phyloP scores from a whole-genome alignment of 2,797 vertebrate genomes.

The Balearica regulorum region DNA sequence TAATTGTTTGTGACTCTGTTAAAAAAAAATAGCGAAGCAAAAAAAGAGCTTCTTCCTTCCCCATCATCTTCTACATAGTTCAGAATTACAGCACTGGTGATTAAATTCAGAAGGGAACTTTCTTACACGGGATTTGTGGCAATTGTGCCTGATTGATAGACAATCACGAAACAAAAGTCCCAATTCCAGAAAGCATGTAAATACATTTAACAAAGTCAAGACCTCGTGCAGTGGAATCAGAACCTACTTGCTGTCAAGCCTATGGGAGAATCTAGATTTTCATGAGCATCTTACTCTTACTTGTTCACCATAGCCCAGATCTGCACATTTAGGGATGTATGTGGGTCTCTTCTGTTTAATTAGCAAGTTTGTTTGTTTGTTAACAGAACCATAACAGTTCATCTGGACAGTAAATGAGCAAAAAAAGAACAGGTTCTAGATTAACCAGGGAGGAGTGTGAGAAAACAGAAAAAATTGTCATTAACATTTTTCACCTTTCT shows the following conservation, averaged over 20 bases:
- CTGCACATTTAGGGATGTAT: neutral
- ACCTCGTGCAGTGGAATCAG: neutral
- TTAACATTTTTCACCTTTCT: neutral
- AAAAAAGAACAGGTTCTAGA: neutral
- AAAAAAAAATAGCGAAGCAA: neutral
- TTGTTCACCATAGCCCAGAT: neutral
- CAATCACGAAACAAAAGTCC: neutral
- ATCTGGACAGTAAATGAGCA: neutral
- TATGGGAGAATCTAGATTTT: neutral
- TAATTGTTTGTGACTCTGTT: neutral
- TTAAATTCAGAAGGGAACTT: neutral
- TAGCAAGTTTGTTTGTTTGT: neutral
- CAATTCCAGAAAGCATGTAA: neutral
- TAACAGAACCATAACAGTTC: neutral
- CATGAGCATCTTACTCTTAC: neutral
- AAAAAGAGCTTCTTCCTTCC: neutral
- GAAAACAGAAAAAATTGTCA: neutral
- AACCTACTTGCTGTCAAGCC: neutral
- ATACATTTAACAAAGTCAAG: neutral
- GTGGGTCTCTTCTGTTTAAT: neutral
- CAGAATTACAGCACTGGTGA: neutral
- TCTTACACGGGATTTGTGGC: neutral
- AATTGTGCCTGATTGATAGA: neutral
- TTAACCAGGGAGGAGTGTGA: neutral
- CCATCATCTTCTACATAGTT: neutral